Evolutionary conservation across 2,113 vertebrate species (phyloP).

Genomic region (Tragulus kanchil): DNA sequence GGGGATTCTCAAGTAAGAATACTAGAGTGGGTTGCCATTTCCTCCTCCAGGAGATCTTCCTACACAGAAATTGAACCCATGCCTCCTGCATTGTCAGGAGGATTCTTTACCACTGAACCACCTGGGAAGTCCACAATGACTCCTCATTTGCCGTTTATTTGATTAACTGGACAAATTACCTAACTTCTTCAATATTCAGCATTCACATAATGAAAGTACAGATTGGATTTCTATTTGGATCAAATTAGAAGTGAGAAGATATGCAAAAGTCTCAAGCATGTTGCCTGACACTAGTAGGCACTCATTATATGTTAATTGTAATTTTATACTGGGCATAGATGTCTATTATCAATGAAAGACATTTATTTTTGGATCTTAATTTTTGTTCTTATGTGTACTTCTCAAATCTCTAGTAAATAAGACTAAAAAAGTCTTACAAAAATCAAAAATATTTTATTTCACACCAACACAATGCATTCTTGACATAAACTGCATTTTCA

Average conservation of each 20-base stretch:
- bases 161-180: background rate
- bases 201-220: background rate
- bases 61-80: background rate
- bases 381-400: background rate
- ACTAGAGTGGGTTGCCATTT: background rate
- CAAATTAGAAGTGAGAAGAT: background rate
- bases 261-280: background rate
- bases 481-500: background rate
- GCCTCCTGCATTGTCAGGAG: background rate
- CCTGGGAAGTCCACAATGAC: background rate
- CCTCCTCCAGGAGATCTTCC: background rate
- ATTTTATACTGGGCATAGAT: background rate
- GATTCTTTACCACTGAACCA: background rate
- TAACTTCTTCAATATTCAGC: background rate
- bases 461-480: background rate
- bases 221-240: background rate
- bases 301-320: background rate
- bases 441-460: background rate
- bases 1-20: too few relatives aligned
- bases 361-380: background rate
- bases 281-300: background rate
- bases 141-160: background rate
- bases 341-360: background rate
- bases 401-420: background rate
- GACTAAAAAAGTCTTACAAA: background rate